Base-by-base conservation (phyloP, 2,888 invertebrate species). In the Diplolepis rosae region DNA sequence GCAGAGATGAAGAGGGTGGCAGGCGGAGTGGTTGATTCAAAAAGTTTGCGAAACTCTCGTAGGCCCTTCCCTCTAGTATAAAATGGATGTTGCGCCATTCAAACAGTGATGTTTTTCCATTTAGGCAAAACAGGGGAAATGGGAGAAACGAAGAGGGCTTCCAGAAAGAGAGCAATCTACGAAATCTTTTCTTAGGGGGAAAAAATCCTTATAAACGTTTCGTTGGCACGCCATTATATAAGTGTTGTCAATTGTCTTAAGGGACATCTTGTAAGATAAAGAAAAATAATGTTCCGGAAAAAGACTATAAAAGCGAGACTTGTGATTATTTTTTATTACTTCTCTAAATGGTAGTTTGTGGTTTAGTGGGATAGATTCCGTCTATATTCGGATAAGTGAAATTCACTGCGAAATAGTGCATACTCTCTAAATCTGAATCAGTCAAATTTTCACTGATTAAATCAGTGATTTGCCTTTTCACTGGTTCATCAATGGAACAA, bases 11-110 rank as follows among this genome's bases (percentile, higher is more conserved):
- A 56, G 52, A 50, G 52, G 65, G 45, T 68, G 35, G 35, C 39
- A 67, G 66, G 72, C 48, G 71, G 48, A 74, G 71, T 42, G 74
- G 75, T 76, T 77, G 81, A 84, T 83, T 78, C 76, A 71, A 80
- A 80, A 82, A 83, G 80, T 83, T 82, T 77, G 61, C 73, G 68
- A 50, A 80, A 74, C 75, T 82, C 75, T 76, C 69, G 54, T 70
- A 70, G 76, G 77, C 73, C 73, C 66, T 50, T 28, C 28, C 56
- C 39, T 30, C 39, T 22, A 22, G 52, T 35, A 35, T 51, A 54
- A 67, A 72, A 74, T 74, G 69, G 73, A 77, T 75, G 74, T 77
- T 69, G 65, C 69, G 52, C 71, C 71, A 70, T 73, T 75, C 73
- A 70, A 67, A 66, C 69, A 35, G 72, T 68, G 73, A 80, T 80